Conservation (phyloP, 2,113 vertebrate genomes). For the Xenopus laevis region DNA sequence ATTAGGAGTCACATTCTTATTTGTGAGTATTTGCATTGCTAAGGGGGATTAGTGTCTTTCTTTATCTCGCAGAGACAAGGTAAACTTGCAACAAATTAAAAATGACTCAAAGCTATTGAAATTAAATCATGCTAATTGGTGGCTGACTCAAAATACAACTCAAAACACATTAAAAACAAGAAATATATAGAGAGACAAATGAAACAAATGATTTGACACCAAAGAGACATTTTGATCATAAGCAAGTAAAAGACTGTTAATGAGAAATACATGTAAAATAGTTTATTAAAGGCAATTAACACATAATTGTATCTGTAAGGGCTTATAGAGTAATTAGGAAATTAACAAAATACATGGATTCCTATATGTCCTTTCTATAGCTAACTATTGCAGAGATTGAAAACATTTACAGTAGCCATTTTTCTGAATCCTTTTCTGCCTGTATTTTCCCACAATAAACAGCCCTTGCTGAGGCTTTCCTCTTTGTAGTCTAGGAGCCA, state of each 20-base stretch:
- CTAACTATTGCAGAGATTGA: neutral
- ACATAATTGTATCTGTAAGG: conserved; percentile 42
- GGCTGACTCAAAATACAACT: conserved; percentile 36
- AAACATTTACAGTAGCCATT: neutral
- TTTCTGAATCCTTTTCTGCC: neutral
- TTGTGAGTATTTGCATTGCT: fast-evolving
- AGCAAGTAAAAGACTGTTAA: conserved; percentile 30
- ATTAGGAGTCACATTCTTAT: conserved; percentile 35
- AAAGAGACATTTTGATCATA: conserved; percentile 37
- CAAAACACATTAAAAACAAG: conserved; percentile 3
- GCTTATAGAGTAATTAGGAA: conserved; percentile 50
- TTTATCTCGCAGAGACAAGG: conserved; percentile 7
- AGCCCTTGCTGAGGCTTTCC: conserved; percentile 54
- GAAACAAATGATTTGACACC: conserved; percentile 6
- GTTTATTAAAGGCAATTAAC: conserved; percentile 53
- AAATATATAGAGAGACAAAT: conserved; percentile 6
- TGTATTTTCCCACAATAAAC: conserved; percentile 50
- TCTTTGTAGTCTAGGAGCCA: conserved; percentile 65
- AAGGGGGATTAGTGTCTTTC: conserved; percentile 1
- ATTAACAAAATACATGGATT: neutral
- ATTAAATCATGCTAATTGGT: conserved; percentile 24
- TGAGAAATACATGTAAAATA: conserved; percentile 49
- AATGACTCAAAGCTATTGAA: conserved; percentile 30
- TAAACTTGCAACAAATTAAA: conserved; percentile 13
- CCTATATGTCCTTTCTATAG: neutral